Evolutionary conservation across 2,113 vertebrate species (phyloP).

Genomic region (Scytalopus superciliaris): DNA sequence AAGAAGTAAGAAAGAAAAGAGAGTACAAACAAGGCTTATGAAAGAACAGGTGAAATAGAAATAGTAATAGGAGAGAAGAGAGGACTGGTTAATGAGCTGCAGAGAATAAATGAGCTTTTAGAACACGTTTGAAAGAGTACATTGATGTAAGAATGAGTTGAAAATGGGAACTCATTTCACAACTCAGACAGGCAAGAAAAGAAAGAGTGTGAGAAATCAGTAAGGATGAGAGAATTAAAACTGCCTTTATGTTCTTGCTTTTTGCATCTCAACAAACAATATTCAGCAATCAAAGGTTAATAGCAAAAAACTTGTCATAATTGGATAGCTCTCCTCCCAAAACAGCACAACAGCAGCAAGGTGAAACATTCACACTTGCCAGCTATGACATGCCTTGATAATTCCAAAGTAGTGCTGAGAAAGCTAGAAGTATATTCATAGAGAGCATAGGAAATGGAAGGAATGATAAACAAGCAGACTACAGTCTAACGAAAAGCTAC

Average conservation of each 20-base stretch:
- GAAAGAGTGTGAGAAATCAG: slow-evolving; percentile 8
- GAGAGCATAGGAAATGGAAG: background rate
- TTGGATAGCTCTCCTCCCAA: slow-evolving; percentile 12
- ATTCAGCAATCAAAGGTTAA: slow-evolving; percentile 46
- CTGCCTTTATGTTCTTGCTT: slow-evolving; percentile 37
- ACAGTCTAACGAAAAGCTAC: background rate
- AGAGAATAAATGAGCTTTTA: slow-evolving; percentile 33
- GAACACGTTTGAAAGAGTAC: slow-evolving; percentile 33
- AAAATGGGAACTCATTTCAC: slow-evolving; percentile 16
- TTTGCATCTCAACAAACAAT: slow-evolving; percentile 22
- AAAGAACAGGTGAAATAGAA: slow-evolving; percentile 14
- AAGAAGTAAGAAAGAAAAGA: background rate
- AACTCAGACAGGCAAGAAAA: background rate
- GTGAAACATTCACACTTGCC: background rate
- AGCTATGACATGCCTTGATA: background rate
- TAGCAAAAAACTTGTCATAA: slow-evolving; percentile 46
- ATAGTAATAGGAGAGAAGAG: background rate
- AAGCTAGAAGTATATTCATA: background rate
- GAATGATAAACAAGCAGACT: background rate
- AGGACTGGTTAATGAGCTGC: background rate
- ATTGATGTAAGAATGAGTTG: slow-evolving; percentile 5
- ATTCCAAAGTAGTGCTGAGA: background rate
- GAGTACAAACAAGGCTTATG: background rate
- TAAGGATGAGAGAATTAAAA: slow-evolving; percentile 46
- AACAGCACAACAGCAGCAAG: slow-evolving; percentile 14